These are phyloP conservation scores for Sandelia bainsii DNA, from an alignment of 2,797 vertebrate species.

Conservation along the genomic window DNA sequence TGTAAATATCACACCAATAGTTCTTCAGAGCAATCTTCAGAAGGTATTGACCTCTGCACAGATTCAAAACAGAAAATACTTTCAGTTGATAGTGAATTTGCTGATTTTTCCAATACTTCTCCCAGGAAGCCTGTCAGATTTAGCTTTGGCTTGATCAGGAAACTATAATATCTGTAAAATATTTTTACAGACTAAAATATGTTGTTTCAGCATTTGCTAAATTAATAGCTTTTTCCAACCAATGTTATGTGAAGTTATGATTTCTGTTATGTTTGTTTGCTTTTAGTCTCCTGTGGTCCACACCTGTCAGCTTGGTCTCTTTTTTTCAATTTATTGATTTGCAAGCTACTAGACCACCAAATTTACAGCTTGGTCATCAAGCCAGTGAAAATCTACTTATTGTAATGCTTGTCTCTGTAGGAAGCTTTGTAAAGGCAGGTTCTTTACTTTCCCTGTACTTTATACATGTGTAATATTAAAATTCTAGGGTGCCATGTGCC, in stretches of 20 bases:
- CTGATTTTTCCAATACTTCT: not conserved
- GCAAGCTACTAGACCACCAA: not conserved
- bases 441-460: not conserved
- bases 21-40: conserved; percentile 28
- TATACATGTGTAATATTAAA: not conserved
- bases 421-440: not conserved
- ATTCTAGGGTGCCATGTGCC: not conserved
- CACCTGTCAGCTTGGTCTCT: no score
- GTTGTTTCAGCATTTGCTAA: not conserved
- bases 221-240: not conserved
- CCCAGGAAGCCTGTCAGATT: not conserved
- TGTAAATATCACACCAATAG: conserved; percentile 43
- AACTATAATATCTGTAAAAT: not conserved
- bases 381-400: not conserved
- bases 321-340: conserved; percentile 1
- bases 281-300: not conserved
- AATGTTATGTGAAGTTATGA: no score
- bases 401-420: not conserved
- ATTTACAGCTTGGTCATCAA: not conserved
- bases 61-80: conserved; percentile 16
- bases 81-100: not conserved
- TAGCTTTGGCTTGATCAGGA: not conserved
- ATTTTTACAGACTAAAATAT: not conserved
- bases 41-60: conserved; percentile 27
- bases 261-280: no score